Evolutionary conservation across 2,888 invertebrate genomes (phyloP).

Genomic region (Strigamia transsilvanica): DNA sequence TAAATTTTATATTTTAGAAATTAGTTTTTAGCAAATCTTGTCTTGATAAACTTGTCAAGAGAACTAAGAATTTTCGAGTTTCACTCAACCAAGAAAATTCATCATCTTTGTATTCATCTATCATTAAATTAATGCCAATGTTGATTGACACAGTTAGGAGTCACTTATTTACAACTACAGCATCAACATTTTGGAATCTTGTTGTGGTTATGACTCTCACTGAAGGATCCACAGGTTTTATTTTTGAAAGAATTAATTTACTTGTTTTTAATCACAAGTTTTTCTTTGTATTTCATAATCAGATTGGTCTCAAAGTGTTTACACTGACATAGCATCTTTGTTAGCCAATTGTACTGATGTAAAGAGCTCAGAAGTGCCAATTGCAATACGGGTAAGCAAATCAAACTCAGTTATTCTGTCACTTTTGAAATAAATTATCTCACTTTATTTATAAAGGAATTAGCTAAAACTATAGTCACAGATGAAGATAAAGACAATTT

Average conservation of each 20-base stretch:
- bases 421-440: constrained; percentile 59
- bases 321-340: constrained; percentile 74
- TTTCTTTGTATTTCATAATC: constrained; percentile 56
- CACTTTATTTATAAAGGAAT: constrained; percentile 63
- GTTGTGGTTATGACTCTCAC: constrained; percentile 59
- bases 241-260: constrained; percentile 54
- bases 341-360: constrained; percentile 75
- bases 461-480: constrained; percentile 66
- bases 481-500: constrained; percentile 62
- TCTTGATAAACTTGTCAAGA: not conserved
- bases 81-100: not conserved
- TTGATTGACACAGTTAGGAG: not conserved
- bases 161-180: not conserved
- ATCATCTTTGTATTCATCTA: not conserved
- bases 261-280: constrained; percentile 55
- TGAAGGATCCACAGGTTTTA: constrained; percentile 56
- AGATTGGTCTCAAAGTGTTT: constrained; percentile 73
- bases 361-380: constrained; percentile 79
- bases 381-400: constrained; percentile 63
- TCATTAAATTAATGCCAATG: not conserved
- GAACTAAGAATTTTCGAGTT: not conserved
- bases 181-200: constrained; percentile 48
- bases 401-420: not conserved
- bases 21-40: not conserved
- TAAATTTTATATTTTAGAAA: not conserved